Base-by-base conservation (phyloP, 2,113 vertebrate genomes). In the Upupa epops region DNA sequence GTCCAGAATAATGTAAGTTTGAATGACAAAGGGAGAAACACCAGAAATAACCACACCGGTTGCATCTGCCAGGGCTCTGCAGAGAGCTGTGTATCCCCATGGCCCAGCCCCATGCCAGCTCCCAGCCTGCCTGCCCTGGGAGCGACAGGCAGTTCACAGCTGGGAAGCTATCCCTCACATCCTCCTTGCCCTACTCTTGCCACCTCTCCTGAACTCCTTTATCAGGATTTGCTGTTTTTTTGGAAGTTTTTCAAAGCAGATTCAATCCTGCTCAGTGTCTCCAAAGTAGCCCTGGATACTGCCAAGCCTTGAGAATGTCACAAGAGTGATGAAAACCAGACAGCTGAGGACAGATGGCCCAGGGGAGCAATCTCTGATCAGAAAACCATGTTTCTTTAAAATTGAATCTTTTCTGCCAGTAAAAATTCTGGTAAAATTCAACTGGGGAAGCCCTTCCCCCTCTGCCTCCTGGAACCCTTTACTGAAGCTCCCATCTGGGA, bases 261-360 rank as follows among this genome's bases (percentile, higher is more conserved):
- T 37, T 8, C 1, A 0, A 52, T 56, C 32, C 26, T 21, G 59
- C 55, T 92, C 70, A 18, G 46, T 36, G 49, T 25, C 54, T 69
- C 31, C 36, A 32, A 51, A 72, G 34, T 49, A 92, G 73, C 45
- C 28, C 19, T 46, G 61, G 3, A 5, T 65, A 37, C 70, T 83
- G 76, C 29, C 60, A 81, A 82, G 74, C 9, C 34, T 64, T 51
- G 40, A 24, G 63, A 83, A 78, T 45, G 48, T 81, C 58, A 60
- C 14, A 72, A 51, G 63, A 71, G 58, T 14, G 46, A 90, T 10
- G 34, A 63, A 85, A 87, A 65, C 4, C 55, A 85, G 59, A n/a
- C 58, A 94, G 68, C 54, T 52, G 52, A 91, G 85, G 90, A 75
- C 88, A 90, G 42, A 91, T 58, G 48, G 32, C 64, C 64, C 31